These are phyloP conservation scores for Ibidorhyncha struthersii DNA, from an alignment of 2,113 vertebrate species.

Conservation along the genomic window DNA sequence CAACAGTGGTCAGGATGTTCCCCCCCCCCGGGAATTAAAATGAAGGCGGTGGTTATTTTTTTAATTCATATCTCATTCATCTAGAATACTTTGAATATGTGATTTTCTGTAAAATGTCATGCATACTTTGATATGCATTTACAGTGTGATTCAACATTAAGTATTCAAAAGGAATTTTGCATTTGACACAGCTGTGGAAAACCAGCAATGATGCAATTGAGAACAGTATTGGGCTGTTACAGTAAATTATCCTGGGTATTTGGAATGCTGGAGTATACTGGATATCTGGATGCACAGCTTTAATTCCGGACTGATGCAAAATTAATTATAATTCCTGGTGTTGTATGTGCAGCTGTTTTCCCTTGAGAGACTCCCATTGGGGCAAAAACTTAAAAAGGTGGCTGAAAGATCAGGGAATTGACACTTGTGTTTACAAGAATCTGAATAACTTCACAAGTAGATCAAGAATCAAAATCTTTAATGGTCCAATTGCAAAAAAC, in stretches of 20 bases:
- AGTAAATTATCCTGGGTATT: not conserved
- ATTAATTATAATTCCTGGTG: not conserved
- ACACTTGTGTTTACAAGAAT: not conserved
- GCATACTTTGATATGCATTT: not conserved
- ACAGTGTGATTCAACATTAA: not conserved
- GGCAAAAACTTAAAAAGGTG: not conserved
- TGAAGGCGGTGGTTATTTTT: not conserved
- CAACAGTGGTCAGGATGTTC: not conserved
- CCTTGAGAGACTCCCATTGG: not conserved
- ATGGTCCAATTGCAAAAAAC: not conserved
- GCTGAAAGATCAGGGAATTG: not conserved
- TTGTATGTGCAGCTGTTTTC: not conserved
- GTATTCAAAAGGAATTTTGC: not conserved
- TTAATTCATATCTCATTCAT: not conserved
- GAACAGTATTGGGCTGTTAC: not conserved
- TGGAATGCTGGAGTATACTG: not conserved
- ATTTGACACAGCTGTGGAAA: not conserved
- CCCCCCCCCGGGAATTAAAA: not conserved
- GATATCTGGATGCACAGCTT: not conserved
- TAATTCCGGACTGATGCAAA: not conserved
- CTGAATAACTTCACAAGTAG: not conserved
- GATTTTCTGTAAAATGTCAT: not conserved
- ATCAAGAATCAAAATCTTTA: not conserved
- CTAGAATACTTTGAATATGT: rapidly evolving
- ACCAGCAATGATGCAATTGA: not conserved